phyloP scores from a whole-genome alignment of 2,888 invertebrate species.

The Eupeodes luniger region DNA sequence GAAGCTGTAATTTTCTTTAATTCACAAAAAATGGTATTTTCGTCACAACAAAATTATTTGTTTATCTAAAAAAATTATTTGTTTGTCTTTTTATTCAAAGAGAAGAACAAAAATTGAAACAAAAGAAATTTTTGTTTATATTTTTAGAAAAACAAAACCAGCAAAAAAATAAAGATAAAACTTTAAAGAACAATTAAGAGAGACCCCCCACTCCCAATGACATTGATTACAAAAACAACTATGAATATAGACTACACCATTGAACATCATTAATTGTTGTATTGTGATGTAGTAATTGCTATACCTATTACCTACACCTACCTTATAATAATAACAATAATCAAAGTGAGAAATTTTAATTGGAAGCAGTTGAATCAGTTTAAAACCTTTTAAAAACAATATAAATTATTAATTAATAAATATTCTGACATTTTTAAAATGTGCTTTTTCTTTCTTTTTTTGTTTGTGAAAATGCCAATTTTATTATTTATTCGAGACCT shows the following conservation, averaged over 20 bases:
- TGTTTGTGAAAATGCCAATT: background rate
- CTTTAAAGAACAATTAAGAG: background rate
- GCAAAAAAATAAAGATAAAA: background rate
- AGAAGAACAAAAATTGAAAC: conserved; percentile 35
- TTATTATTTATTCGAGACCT: background rate
- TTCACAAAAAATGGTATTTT: background rate
- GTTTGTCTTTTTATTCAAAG: background rate
- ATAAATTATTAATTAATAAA: conserved; percentile 20
- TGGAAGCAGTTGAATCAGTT: conserved; percentile 40
- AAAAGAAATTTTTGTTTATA: conserved; percentile 51
- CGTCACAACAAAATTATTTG: background rate
- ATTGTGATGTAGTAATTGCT: conserved; percentile 5
- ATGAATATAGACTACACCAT: background rate
- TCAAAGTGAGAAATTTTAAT: background rate
- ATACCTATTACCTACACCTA: too few relatives aligned
- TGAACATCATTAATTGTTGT: background rate
- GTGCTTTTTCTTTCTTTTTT: background rate
- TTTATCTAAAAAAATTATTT: background rate
- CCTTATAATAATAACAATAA: background rate
- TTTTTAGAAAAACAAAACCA: conserved; percentile 45
- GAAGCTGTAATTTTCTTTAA: too few relatives aligned
- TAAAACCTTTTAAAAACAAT: conserved; percentile 27
- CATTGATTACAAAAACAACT: conserved; percentile 10
- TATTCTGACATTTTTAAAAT: background rate
- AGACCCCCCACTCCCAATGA: conserved; percentile 15